These are phyloP conservation scores for Tragulus kanchil DNA, from an alignment of 2,113 vertebrate genomes.

Conservation along the genomic window DNA sequence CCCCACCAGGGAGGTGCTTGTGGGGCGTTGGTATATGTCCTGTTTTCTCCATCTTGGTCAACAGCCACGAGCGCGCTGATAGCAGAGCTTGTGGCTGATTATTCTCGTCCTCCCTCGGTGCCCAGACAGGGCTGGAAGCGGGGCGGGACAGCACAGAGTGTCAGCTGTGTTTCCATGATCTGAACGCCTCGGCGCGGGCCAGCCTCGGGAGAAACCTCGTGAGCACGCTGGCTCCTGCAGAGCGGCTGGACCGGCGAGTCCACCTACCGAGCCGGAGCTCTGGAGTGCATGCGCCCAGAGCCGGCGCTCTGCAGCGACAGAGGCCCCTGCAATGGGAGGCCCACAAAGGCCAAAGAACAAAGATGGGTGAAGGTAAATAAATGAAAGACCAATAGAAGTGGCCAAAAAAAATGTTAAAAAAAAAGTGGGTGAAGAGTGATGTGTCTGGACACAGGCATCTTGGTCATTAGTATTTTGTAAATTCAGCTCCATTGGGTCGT, in stretches of 20 bases:
- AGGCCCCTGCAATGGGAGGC: too few species aligned
- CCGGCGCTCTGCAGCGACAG: too few species aligned
- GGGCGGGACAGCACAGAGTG: fast-evolving
- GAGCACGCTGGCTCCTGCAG: too few species aligned
- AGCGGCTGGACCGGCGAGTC: too few species aligned
- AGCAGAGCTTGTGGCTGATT: too few species aligned
- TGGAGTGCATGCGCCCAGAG: too few species aligned
- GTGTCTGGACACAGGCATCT: fast-evolving
- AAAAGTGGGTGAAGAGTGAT: fast-evolving
- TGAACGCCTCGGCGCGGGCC: fast-evolving
- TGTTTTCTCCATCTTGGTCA: neutral
- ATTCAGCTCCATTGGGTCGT: fast-evolving
- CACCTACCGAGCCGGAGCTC: too few species aligned
- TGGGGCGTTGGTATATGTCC: fast-evolving
- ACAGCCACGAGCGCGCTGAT: fast-evolving
- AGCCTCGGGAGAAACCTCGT: fast-evolving
- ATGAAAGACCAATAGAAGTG: too few species aligned
- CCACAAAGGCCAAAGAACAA: too few species aligned
- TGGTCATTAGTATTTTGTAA: fast-evolving
- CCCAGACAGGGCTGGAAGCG: neutral
- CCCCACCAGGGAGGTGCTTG: fast-evolving
- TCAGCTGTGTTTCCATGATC: fast-evolving
- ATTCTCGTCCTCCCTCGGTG: fast-evolving
- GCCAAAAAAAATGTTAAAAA: neutral
- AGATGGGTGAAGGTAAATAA: too few species aligned